Conservation (phyloP, 2,113 vertebrate genomes). For the Brachyhypopomus gauderio region DNA sequence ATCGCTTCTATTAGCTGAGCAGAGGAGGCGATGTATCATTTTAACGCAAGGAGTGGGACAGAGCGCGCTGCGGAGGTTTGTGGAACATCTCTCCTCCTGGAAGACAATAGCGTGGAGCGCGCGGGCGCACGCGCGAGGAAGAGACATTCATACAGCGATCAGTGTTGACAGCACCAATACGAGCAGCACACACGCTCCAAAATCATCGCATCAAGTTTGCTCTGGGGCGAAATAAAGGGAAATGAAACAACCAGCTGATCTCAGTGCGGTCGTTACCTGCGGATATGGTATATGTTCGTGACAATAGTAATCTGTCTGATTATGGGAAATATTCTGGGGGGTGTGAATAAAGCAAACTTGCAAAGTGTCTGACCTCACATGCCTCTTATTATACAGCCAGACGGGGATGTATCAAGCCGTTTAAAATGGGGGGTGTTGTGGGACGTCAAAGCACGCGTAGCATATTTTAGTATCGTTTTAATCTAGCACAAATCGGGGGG, state of each 20-base stretch:
- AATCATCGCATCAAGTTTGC: conserved; percentile 29
- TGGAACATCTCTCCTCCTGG: conserved; percentile 25
- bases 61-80: conserved; percentile 33
- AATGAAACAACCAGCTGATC: conserved; percentile 44
- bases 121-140: not conserved
- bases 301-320: conserved; percentile 43
- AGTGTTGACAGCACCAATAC: conserved; percentile 46
- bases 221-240: conserved; percentile 44
- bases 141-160: conserved; percentile 40
- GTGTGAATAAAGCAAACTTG: conserved; percentile 23
- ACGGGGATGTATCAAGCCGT: too few species aligned
- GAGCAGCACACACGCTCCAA: conserved; percentile 30
- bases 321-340: conserved; percentile 24
- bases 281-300: conserved; percentile 5
- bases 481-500: too few species aligned
- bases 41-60: conserved; percentile 64
- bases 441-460: too few species aligned
- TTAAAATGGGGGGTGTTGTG: too few species aligned
- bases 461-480: too few species aligned
- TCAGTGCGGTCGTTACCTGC: conserved; percentile 23
- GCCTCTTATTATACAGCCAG: conserved; percentile 6
- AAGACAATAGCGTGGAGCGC: conserved; percentile 12
- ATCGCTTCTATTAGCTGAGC: conserved; percentile 62
- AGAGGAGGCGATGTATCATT: conserved; percentile 67
- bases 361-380: not conserved